Percentiles rank a stretch among this genome's conserved stretches.
Conservation (phyloP, 1,140 invertebrate species). For the Tetramorium simillimum region DNA sequence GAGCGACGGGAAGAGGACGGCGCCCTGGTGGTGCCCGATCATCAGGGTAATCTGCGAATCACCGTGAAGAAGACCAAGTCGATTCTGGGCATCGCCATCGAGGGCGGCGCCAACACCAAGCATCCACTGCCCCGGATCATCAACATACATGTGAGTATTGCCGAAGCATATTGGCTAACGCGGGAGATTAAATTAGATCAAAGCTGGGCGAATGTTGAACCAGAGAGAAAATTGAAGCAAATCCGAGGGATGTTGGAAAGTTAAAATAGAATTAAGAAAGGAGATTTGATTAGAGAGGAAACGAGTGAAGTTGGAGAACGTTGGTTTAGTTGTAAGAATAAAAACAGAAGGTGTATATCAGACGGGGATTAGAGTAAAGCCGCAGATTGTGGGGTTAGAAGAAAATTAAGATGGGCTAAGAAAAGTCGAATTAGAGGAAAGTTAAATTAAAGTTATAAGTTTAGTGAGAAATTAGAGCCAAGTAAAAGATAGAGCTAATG, state of each 20-base stretch:
- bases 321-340: neutral
- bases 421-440: neutral
- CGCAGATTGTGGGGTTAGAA: neutral
- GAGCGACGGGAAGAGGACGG: conserved; percentile 87
- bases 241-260: neutral
- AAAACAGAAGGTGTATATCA: neutral
- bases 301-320: neutral
- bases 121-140: conserved; percentile 97
- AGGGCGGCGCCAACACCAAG: conserved; percentile 97
- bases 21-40: conserved; percentile 91
- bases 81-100: conserved; percentile 97
- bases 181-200: neutral
- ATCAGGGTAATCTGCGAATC: conserved; percentile 94
- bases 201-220: neutral
- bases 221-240: neutral
- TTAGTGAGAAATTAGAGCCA: neutral
- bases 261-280: neutral
- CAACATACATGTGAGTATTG: conserved; percentile 94
- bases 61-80: conserved; percentile 96
- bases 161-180: neutral
- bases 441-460: neutral
- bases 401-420: neutral
- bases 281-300: neutral
- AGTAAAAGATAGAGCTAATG: neutral
- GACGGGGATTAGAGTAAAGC: neutral